Conservation (phyloP, 2,888 invertebrate species). For the Chalcosyrphus nemorum region DNA sequence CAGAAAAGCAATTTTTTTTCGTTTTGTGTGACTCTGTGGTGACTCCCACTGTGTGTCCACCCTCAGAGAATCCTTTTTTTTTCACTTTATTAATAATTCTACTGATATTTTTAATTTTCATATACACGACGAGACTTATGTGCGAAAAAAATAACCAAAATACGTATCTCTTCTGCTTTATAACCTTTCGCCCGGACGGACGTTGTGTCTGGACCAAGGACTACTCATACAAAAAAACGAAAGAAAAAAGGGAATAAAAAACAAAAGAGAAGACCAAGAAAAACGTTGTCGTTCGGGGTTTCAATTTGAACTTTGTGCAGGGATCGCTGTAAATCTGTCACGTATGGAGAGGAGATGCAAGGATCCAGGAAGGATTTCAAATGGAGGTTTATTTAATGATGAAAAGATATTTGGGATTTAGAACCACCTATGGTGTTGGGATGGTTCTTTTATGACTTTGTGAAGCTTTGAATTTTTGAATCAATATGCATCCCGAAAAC, state of each 20-base stretch:
- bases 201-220: constrained; percentile 23
- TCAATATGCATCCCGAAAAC: no score
- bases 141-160: neutral
- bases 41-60: no score
- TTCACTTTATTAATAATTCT: no score
- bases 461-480: no score
- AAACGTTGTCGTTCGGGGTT: constrained; percentile 21
- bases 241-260: neutral
- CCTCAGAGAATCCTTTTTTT: no score
- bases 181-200: neutral
- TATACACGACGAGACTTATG: constrained; percentile 13
- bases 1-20: neutral
- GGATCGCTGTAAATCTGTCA: constrained; percentile 51
- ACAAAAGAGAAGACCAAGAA: neutral
- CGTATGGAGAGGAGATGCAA: constrained; percentile 28
- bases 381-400: no score
- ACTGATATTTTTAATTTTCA: constrained; percentile 15
- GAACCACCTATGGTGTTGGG: no score
- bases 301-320: constrained; percentile 54
- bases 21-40: no score
- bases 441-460: no score
- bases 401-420: neutral
- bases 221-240: no score
- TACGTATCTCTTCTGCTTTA: no score
- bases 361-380: neutral